Evolutionary conservation across 1,140 invertebrate species (phyloP).

Genomic region (Lysiphlebus fabarum): DNA sequence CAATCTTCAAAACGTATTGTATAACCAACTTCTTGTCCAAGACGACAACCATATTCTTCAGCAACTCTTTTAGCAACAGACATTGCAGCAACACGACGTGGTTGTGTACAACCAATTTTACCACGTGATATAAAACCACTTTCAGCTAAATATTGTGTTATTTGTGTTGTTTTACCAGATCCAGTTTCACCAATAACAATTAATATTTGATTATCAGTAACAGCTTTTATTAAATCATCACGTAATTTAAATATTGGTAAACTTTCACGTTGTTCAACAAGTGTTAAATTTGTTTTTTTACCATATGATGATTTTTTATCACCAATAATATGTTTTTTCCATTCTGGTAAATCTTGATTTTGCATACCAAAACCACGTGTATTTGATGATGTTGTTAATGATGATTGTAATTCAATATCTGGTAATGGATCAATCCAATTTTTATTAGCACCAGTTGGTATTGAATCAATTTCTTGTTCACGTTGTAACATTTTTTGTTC

Average conservation of each 20-base stretch:
- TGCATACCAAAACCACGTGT: conserved; percentile 80
- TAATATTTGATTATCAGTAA: conserved; percentile 95
- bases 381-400: conserved; percentile 69
- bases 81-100: conserved; percentile 93
- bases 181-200: conserved; percentile 99
- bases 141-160: conserved; percentile 97
- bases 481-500: conserved; percentile 90
- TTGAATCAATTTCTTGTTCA: conserved; percentile 90
- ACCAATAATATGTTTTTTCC: conserved; percentile 98
- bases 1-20: conserved; percentile 99
- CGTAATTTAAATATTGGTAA: conserved; percentile 95
- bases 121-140: conserved; percentile 88
- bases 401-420: conserved; percentile 67
- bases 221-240: conserved; percentile 93
- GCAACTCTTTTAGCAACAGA: conserved; percentile 97
- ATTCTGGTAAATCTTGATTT: conserved; percentile 91
- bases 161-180: conserved; percentile 98
- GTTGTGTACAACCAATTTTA: conserved; percentile 96
- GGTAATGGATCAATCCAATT: conserved; percentile 96
- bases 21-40: conserved; percentile 98
- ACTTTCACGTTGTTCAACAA: conserved; percentile 94
- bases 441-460: conserved; percentile 80
- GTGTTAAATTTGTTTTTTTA: conserved; percentile 92
- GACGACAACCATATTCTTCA: conserved; percentile 95
- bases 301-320: conserved; percentile 97